These are phyloP conservation scores for Ferrisia virgata DNA, from an alignment of 2,888 invertebrate species.

Conservation along the genomic window DNA sequence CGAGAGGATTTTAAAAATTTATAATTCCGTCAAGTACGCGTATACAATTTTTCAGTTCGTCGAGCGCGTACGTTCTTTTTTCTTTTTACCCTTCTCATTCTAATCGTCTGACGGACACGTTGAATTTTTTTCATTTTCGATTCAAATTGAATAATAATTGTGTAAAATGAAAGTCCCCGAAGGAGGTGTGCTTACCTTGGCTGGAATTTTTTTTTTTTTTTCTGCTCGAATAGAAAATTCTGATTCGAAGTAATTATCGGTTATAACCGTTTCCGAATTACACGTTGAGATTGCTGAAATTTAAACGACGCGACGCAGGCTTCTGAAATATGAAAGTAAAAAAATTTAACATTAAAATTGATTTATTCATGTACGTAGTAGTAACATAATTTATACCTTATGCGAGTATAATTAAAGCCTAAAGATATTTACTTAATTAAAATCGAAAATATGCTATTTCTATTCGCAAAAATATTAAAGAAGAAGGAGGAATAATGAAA, in stretches of 20 bases:
- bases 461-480: too few species aligned
- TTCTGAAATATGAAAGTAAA: too few species aligned
- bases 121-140: background rate
- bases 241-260: background rate
- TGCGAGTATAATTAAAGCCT: too few species aligned
- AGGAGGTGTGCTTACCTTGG: background rate
- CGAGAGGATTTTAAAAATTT: slow-evolving; percentile 4
- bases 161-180: background rate
- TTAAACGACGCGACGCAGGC: background rate
- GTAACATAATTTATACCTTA: too few species aligned
- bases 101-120: background rate
- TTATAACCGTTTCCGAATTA: background rate
- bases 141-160: background rate
- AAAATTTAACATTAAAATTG: too few species aligned
- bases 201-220: background rate
- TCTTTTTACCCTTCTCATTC: too few species aligned
- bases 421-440: too few species aligned
- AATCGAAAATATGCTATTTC: too few species aligned
- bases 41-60: background rate
- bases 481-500: too few species aligned
- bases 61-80: background rate
- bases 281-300: background rate
- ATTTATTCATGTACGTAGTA: too few species aligned
- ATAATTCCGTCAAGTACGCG: background rate
- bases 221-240: background rate